These are phyloP conservation scores for Geopemphigus sp. DNA, from an alignment of 1,140 invertebrate genomes.

Conservation along the genomic window DNA sequence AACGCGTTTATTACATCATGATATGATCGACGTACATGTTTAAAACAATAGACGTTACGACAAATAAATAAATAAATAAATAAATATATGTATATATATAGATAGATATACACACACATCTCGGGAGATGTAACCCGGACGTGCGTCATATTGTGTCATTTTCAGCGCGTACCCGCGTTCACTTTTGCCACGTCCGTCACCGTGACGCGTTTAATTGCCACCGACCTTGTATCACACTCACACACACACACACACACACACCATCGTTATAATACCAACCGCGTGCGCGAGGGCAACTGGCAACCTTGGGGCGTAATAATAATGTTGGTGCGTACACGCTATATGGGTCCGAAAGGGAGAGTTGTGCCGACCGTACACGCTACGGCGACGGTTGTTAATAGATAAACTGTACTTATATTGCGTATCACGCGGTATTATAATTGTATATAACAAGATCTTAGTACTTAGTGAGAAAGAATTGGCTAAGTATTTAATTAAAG, in stretches of 20 bases:
- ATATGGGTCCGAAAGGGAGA: slow-evolving; percentile 23
- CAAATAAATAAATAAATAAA: too few species aligned
- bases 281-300: too few species aligned
- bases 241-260: background rate
- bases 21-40: background rate
- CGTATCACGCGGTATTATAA: too few species aligned
- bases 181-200: slow-evolving; percentile 9
- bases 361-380: background rate
- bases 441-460: too few species aligned
- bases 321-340: slow-evolving; percentile 1
- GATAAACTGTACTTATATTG: too few species aligned
- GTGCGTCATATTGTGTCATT: slow-evolving; percentile 19
- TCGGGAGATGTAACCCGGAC: background rate
- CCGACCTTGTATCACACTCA: slow-evolving; percentile 1
- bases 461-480: too few species aligned
- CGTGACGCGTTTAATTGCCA: slow-evolving; percentile 44
- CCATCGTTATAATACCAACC: too few species aligned
- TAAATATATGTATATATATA: too few species aligned
- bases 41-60: too few species aligned
- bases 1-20: background rate
- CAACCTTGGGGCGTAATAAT: slow-evolving; percentile 38
- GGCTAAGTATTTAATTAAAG: too few species aligned
- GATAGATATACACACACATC: background rate
- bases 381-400: too few species aligned
- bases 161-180: slow-evolving; percentile 16